Percentiles rank a stretch among this genome's conserved stretches.
Conservation (phyloP, 2,113 vertebrate genomes). For the zebrafish (Danio rerio) region DNA sequence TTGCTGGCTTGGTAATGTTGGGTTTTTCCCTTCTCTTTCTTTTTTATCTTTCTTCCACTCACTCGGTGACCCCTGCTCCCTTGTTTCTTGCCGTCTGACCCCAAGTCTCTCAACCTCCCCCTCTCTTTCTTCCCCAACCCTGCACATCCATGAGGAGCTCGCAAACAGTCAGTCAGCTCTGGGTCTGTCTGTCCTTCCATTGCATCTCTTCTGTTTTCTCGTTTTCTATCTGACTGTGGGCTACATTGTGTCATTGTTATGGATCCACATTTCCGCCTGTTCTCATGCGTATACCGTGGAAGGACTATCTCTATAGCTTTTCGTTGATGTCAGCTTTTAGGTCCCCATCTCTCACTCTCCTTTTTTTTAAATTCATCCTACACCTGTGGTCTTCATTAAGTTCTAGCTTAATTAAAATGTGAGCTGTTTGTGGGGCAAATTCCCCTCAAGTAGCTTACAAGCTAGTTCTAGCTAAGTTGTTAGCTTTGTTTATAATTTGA, state of each 20-base stretch:
- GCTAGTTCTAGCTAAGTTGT: background rate
- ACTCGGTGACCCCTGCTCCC: conserved; percentile 80
- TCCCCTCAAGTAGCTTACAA: background rate
- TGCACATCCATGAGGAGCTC: conserved; percentile 67
- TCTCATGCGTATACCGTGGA: conserved; percentile 48
- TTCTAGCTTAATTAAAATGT: conserved; percentile 24
- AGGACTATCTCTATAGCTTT: conserved; percentile 39
- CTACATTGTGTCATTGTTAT: conserved; percentile 48
- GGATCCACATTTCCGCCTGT: conserved; percentile 49
- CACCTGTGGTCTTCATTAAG: conserved; percentile 40
- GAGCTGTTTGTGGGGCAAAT: conserved; percentile 3
- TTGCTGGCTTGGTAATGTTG: conserved; percentile 69
- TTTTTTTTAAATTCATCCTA: conserved; percentile 26
- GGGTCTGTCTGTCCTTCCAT: conserved; percentile 37
- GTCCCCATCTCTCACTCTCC: conserved; percentile 26
- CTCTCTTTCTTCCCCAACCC: conserved; percentile 65
- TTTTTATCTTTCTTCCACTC: conserved; percentile 77
- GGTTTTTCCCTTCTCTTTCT: conserved; percentile 68
- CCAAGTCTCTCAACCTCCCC: conserved; percentile 66
- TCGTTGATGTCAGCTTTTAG: conserved; percentile 26
- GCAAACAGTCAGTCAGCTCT: conserved; percentile 61
- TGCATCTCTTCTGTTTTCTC: conserved; percentile 55
- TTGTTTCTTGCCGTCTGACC: conserved; percentile 79
- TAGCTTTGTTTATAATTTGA: background rate
- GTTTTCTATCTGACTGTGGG: conserved; percentile 41